A percentile compares a stretch with the other conserved stretches of the same genome.
Conservation (phyloP, 1,140 invertebrate genomes). For the Lysiphlebus fabarum region DNA sequence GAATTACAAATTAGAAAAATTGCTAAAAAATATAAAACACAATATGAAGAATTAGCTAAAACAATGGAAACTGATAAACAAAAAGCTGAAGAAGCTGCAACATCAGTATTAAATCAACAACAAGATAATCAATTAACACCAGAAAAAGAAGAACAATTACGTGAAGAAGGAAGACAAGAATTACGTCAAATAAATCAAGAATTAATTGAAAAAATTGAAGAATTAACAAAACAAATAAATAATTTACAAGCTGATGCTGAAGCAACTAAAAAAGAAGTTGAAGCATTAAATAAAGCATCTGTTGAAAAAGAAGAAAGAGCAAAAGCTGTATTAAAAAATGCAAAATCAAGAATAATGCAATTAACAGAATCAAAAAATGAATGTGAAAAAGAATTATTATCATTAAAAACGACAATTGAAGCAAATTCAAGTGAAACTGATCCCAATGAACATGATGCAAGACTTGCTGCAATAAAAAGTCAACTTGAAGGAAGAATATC, state of each 20-base stretch:
- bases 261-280: conserved; percentile 67
- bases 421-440: conserved; percentile 34
- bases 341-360: conserved; percentile 68
- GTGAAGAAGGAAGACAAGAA: conserved; percentile 57
- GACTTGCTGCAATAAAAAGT: conserved; percentile 63
- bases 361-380: conserved; percentile 66
- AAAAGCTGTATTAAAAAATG: conserved; percentile 69
- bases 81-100: conserved; percentile 50
- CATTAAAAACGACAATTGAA: conserved; percentile 60
- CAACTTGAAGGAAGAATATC: conserved; percentile 71
- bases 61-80: conserved; percentile 62
- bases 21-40: conserved; percentile 88
- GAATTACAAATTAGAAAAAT: conserved; percentile 83
- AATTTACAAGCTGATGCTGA: conserved; percentile 63
- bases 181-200: conserved; percentile 48
- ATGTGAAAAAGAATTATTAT: conserved; percentile 60
- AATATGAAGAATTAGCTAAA: conserved; percentile 72
- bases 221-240: conserved; percentile 62
- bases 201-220: conserved; percentile 56
- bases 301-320: conserved; percentile 70
- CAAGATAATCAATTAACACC: conserved; percentile 37
- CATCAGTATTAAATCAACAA: conserved; percentile 38
- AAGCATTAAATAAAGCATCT: conserved; percentile 62
- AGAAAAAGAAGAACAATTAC: conserved; percentile 50
- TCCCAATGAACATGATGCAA: conserved; percentile 58